phyloP scores from a whole-genome alignment of 2,797 vertebrate genomes.

The Rhynchonycteris naso region DNA sequence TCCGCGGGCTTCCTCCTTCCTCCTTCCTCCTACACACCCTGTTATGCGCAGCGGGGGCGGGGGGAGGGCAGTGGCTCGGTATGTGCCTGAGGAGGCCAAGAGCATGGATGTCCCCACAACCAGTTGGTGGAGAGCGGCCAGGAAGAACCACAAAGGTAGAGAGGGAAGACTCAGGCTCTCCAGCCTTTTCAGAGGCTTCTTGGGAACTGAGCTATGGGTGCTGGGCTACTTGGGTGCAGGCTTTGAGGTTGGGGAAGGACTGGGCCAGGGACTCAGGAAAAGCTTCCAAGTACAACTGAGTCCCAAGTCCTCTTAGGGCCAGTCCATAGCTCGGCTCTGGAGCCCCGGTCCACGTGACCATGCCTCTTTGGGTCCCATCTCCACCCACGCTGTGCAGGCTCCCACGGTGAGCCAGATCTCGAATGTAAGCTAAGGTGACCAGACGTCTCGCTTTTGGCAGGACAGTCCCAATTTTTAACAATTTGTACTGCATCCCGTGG shows the following conservation, averaged over 20 bases:
- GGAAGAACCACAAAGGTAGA: neutral
- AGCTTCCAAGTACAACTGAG: neutral
- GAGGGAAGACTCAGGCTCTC: neutral
- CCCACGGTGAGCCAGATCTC: neutral
- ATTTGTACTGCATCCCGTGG: too few species aligned
- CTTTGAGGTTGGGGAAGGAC: neutral
- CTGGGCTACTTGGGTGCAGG: neutral
- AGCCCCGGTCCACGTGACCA: neutral
- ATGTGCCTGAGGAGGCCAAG: neutral
- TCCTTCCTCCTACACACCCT: accelerated
- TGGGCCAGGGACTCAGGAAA: neutral
- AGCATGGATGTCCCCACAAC: neutral
- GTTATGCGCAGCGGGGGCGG: neutral
- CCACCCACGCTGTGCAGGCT: neutral
- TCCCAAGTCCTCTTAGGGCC: neutral
- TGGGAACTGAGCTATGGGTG: neutral
- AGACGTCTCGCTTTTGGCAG: too few species aligned
- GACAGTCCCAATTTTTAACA: too few species aligned
- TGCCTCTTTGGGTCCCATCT: neutral
- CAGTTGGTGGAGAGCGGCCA: neutral
- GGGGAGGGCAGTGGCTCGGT: neutral
- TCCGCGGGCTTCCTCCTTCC: neutral
- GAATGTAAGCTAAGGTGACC: too few species aligned
- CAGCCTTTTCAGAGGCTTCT: neutral
- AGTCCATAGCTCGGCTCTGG: neutral